Evolutionary conservation across 2,113 vertebrate species (phyloP).

Genomic region (Plestiodon gilberti): DNA sequence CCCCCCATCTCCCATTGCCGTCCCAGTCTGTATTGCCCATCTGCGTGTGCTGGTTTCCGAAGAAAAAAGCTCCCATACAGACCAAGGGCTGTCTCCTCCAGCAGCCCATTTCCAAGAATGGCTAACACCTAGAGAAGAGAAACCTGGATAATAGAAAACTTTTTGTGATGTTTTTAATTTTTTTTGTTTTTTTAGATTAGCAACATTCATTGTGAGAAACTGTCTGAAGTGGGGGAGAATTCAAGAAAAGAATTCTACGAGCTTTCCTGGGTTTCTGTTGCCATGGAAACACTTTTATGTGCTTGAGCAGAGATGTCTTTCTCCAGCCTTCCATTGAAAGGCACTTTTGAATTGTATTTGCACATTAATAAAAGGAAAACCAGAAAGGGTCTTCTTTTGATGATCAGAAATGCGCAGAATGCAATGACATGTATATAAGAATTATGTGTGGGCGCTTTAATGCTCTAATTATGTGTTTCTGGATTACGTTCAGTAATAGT

Average conservation of each 20-base stretch:
- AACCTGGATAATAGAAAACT: background rate
- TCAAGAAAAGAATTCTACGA: slow-evolving; percentile 10
- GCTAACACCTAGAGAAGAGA: background rate
- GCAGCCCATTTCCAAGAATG: background rate
- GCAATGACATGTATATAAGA: background rate
- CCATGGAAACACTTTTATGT: slow-evolving; percentile 40
- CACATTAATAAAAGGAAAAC: background rate
- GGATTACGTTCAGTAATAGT: background rate
- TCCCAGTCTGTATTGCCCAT: too few relatives aligned
- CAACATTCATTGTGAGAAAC: background rate
- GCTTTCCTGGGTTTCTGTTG: background rate
- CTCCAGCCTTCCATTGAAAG: slow-evolving; percentile 16
- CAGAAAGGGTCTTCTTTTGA: background rate
- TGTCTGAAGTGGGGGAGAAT: too few relatives aligned
- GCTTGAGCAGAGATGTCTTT: background rate
- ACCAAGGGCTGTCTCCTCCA: background rate
- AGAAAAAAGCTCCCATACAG: background rate
- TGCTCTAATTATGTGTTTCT: background rate
- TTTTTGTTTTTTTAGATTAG: background rate
- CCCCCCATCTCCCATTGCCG: too few relatives aligned
- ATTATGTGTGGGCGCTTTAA: background rate
- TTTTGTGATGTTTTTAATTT: too few relatives aligned
- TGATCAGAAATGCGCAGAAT: background rate
- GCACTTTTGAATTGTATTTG: background rate
- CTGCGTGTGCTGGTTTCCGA: too few relatives aligned